These are phyloP conservation scores for Leptinotarsa tumamoca DNA, from an alignment of 2,888 invertebrate genomes.

Conservation along the genomic window DNA sequence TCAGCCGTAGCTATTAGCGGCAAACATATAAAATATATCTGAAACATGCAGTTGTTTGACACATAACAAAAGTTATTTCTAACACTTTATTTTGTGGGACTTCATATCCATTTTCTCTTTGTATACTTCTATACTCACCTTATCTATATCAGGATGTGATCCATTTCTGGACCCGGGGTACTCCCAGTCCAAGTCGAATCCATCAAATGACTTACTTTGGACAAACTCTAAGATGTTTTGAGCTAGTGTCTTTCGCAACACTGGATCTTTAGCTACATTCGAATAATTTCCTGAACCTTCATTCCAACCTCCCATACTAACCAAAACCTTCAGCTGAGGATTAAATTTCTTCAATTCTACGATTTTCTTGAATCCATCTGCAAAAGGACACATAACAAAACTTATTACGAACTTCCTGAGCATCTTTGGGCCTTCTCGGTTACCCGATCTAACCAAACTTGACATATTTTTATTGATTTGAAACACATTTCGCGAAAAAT, in stretches of 20 bases:
- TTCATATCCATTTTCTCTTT: neutral
- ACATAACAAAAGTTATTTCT: no score
- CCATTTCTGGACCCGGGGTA: slow-evolving; percentile 74
- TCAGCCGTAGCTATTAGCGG: no score
- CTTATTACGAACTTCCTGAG: no score
- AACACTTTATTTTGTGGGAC: neutral
- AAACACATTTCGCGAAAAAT: no score
- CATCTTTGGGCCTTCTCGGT: no score
- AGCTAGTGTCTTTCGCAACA: slow-evolving; percentile 34
- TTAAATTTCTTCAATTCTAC: slow-evolving; percentile 67
- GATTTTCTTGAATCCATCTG: slow-evolving; percentile 37
- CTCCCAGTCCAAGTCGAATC: slow-evolving; percentile 88
- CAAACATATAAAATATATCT: no score
- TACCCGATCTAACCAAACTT: no score
- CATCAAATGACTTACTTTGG: slow-evolving; percentile 76
- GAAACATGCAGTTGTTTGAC: no score
- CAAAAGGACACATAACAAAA: slow-evolving; percentile 3
- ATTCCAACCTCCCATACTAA: slow-evolving; percentile 78
- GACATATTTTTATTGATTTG: no score
- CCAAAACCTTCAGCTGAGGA: slow-evolving; percentile 69
- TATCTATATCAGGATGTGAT: slow-evolving; percentile 27
- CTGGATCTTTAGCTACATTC: slow-evolving; percentile 66
- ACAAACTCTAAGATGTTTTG: slow-evolving; percentile 37
- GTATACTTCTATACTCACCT: slow-evolving; percentile 33
- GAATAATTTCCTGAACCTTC: slow-evolving; percentile 66